A percentile compares a stretch with the other conserved stretches of the same genome.
These are phyloP conservation scores for Phrixothrix hirtus DNA, from an alignment of 2,888 invertebrate species.

Conservation along the genomic window DNA sequence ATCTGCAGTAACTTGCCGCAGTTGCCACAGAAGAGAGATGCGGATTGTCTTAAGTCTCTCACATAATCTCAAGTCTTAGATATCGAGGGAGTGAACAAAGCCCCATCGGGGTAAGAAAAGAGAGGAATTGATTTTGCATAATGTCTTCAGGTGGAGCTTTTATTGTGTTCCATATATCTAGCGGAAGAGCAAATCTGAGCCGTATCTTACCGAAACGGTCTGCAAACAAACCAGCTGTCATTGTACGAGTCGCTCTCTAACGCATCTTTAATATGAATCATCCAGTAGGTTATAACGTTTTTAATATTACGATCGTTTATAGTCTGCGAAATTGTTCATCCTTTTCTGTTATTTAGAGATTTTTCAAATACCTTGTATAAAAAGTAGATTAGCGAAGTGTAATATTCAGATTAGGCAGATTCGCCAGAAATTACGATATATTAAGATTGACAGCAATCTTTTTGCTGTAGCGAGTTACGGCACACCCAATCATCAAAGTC, in stretches of 20 bases:
- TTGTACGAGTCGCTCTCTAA: constrained; percentile 49
- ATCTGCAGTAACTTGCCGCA: constrained; percentile 31
- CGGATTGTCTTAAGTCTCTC: constrained; percentile 51
- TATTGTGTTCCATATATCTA: constrained; percentile 58
- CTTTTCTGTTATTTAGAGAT: no score
- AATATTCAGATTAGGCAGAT: constrained; percentile 46
- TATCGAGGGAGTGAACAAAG: constrained; percentile 52
- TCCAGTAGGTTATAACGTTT: constrained; percentile 37
- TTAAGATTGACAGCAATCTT: constrained; percentile 47
- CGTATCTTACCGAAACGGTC: constrained; percentile 52
- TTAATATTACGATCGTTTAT: no score
- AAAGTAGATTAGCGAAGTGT: no score
- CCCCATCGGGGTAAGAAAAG: constrained; percentile 40
- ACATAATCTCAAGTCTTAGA: constrained; percentile 49
- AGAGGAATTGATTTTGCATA: constrained; percentile 60
- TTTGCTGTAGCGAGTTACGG: constrained; percentile 40
- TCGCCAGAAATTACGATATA: constrained; percentile 47
- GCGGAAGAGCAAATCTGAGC: constrained; percentile 47
- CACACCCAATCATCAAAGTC: constrained; percentile 54
- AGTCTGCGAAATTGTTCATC: no score
- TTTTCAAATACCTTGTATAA: no score
- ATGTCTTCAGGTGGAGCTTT: constrained; percentile 59
- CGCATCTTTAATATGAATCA: constrained; percentile 52
- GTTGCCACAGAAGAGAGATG: constrained; percentile 37
- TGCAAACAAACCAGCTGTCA: constrained; percentile 56